Conservation (phyloP, 2,797 vertebrate genomes). For the Discoglossus pictus region DNA sequence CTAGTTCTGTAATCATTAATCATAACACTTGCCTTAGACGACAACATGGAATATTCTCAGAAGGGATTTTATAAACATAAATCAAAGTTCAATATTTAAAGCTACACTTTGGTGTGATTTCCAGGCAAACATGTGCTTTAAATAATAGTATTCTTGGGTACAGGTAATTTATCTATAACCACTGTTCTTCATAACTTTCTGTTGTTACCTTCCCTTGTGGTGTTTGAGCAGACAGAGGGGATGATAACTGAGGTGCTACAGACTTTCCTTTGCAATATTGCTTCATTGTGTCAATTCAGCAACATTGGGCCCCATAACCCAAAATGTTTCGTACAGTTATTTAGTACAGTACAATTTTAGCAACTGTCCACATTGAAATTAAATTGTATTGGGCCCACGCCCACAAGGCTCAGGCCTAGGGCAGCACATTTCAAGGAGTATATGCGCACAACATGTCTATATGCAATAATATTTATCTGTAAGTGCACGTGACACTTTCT, state of each 20-base stretch:
- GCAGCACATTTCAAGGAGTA: no score
- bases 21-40: conserved; percentile 34
- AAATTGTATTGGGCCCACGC: no score
- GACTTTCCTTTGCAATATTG: no score
- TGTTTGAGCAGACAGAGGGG: conserved; percentile 1
- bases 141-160: conserved; percentile 24
- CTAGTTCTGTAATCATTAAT: conserved; percentile 32
- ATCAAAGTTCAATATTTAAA: conserved; percentile 22
- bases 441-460: no score
- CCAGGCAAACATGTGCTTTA: conserved; percentile 46
- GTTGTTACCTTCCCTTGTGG: conserved; percentile 11
- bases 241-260: neutral
- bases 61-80: conserved; percentile 44
- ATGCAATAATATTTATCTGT: no score
- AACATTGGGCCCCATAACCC: no score
- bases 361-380: no score
- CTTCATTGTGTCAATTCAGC: no score
- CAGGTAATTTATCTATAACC: conserved; percentile 28
- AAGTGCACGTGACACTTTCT: no score
- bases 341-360: no score
- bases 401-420: no score
- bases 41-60: conserved; percentile 42
- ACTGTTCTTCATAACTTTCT: conserved; percentile 16
- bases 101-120: conserved; percentile 37
- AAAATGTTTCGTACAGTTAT: no score